Conservation (phyloP, 2,797 vertebrate genomes). For the Chlorospingus flavigularis region DNA sequence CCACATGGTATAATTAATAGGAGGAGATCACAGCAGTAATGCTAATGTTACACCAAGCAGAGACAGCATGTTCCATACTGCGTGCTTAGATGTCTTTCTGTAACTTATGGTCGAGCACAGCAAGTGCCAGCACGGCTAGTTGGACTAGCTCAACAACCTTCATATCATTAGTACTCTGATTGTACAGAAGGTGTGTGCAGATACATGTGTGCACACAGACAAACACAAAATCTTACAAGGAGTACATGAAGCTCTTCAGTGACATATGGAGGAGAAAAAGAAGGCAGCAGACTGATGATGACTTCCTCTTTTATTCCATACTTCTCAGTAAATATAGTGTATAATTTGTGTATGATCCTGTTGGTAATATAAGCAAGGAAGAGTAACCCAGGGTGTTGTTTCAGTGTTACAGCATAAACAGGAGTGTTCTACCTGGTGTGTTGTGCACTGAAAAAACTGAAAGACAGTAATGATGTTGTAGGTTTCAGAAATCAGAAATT, state of each 20-base stretch:
- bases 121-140: neutral
- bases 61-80: neutral
- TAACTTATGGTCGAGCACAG: neutral
- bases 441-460: neutral
- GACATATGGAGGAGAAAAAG: neutral
- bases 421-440: neutral
- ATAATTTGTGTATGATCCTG: neutral
- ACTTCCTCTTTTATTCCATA: neutral
- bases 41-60: neutral
- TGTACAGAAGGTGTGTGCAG: neutral
- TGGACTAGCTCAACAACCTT: neutral
- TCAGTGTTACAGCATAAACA: neutral
- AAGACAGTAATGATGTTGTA: neutral
- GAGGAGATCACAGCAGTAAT: neutral
- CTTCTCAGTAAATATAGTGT: neutral
- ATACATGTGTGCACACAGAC: neutral
- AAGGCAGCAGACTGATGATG: neutral
- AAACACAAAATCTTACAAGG: neutral
- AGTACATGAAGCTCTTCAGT: neutral
- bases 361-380: neutral
- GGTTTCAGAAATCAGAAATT: neutral
- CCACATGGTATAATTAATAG: neutral
- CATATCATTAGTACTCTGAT: neutral
- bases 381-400: neutral
- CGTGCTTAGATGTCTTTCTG: neutral